Evolutionary conservation across 2,888 invertebrate genomes (phyloP), one percentile per base, ranked within the genome.

Genomic region (Cremastinae sp.): DNA sequence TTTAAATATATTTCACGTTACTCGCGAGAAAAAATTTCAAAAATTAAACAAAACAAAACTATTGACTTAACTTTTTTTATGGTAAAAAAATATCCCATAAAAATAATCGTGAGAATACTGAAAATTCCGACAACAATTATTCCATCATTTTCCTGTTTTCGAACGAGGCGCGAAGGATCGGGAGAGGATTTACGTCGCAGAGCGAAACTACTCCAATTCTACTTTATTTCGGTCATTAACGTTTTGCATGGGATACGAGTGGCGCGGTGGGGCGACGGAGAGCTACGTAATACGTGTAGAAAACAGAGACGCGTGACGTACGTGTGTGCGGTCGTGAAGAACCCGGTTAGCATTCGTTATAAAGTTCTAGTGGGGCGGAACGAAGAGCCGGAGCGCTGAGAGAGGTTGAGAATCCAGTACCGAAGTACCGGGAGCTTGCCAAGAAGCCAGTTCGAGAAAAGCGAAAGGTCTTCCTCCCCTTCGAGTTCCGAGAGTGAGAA

Each of bases 311-410:
- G 35, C 22, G 20, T n/a, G n/a, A n/a, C n/a, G n/a, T 58, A 56
- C 18, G 9, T n/a, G 16, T 20, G 45, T 45, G 20, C 35, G 47
- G 45, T 53, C 61, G 59, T 61, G 58, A 55, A 71, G 66, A 56
- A 61, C 66, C 61, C 18, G 18, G 79, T 74, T 78, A 75, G 78
- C 80, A 82, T 81, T 83, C 82, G 86, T 83, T 85, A 83, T 82
- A 82, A 82, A 85, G 83, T 84, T 82, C 80, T 76, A 80, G 78
- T 64, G 79, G 79, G 73, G 65, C 73, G 55, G 75, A 78, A 64
- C 73, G 77, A 72, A 64, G 72, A 75, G 80, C 14, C 14, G 41
- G 20, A 53, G 41, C 43, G 45, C 59, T 12, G 51, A 37, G 35
- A 14, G 55, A 49, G 16, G 41, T 10, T 22, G 43, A 45, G 9